These are phyloP conservation scores for Monarcha castaneiventris DNA, from an alignment of 2,113 vertebrate species.

Conservation along the genomic window DNA sequence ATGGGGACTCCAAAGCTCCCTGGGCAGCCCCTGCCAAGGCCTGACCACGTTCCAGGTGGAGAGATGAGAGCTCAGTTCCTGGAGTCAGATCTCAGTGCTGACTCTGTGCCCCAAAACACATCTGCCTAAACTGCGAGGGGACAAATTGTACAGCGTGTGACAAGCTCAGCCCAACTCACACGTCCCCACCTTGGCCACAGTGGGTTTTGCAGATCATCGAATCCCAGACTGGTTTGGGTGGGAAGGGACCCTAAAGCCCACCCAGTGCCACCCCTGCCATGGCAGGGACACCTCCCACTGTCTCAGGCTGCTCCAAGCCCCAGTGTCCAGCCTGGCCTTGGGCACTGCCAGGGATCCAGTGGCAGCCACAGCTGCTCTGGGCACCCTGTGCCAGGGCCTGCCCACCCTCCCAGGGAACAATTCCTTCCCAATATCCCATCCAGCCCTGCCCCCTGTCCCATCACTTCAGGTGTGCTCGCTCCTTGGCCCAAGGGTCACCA, in stretches of 20 bases:
- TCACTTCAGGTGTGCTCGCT: neutral
- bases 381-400: neutral
- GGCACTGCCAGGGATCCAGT: neutral
- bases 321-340: neutral
- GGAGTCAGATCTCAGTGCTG: rapidly evolving
- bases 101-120: neutral
- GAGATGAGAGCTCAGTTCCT: neutral
- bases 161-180: neutral
- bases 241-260: rapidly evolving
- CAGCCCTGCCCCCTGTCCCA: rapidly evolving
- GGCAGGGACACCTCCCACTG: neutral
- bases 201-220: neutral
- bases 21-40: neutral
- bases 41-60: neutral
- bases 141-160: rapidly evolving
- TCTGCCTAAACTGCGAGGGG: rapidly evolving
- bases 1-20: neutral
- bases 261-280: neutral
- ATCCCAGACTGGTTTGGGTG: neutral
- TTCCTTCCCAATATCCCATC: neutral
- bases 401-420: neutral
- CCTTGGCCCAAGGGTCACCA: neutral
- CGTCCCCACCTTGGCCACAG: rapidly evolving
- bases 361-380: neutral
- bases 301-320: neutral